These are phyloP conservation scores for Heliconius hermathena DNA, from an alignment of 1,140 invertebrate species.

Conservation along the genomic window DNA sequence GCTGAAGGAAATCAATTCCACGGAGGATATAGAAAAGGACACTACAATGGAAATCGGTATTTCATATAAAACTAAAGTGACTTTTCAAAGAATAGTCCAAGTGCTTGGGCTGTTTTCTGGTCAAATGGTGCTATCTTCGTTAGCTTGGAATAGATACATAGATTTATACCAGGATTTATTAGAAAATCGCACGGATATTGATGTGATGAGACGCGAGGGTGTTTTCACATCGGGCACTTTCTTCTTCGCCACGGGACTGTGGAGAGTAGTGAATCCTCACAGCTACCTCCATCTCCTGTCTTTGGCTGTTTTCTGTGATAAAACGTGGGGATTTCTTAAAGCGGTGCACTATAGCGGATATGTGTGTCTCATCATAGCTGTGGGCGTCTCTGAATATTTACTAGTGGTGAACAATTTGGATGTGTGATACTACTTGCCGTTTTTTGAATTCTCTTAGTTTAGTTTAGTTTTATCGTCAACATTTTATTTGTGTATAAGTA, in stretches of 20 bases:
- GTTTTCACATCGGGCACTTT: slow-evolving; percentile 86
- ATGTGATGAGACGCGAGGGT: slow-evolving; percentile 81
- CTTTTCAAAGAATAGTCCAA: slow-evolving; percentile 84
- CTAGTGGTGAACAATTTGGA: slow-evolving; percentile 9
- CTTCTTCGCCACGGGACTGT: slow-evolving; percentile 87
- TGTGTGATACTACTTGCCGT: background rate
- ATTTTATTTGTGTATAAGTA: background rate
- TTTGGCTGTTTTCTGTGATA: slow-evolving; percentile 91
- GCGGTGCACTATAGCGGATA: slow-evolving; percentile 84
- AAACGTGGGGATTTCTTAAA: slow-evolving; percentile 87
- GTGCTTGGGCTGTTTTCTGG: slow-evolving; percentile 86
- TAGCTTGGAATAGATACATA: slow-evolving; percentile 91
- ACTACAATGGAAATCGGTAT: slow-evolving; percentile 80
- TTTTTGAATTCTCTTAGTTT: background rate
- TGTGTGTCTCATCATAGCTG: slow-evolving; percentile 55
- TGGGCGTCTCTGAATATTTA: slow-evolving; percentile 64
- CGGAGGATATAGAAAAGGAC: slow-evolving; percentile 79
- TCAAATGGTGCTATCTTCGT: slow-evolving; percentile 87
- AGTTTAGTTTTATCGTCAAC: background rate
- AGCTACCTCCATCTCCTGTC: slow-evolving; percentile 89
- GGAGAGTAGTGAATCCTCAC: slow-evolving; percentile 91
- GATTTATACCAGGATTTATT: slow-evolving; percentile 88
- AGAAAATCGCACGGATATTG: slow-evolving; percentile 83
- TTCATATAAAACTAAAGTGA: slow-evolving; percentile 85
- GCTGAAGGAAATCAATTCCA: slow-evolving; percentile 74